These are phyloP conservation scores for Pogonomyrmex barbatus DNA, from an alignment of 1,140 invertebrate genomes.

Conservation along the genomic window DNA sequence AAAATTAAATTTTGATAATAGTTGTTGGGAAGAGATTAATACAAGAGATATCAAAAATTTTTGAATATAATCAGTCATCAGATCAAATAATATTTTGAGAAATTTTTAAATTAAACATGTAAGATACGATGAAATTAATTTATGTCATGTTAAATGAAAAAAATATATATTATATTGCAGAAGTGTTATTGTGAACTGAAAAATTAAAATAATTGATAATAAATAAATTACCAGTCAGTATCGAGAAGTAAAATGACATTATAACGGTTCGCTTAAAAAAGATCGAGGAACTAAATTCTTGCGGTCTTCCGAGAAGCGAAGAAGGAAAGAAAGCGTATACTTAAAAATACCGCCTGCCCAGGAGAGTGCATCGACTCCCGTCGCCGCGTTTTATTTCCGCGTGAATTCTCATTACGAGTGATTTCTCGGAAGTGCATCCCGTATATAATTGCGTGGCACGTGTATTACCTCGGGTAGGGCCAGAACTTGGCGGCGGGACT, in stretches of 20 bases:
- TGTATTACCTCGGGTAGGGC: constrained; percentile 91
- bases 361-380: neutral
- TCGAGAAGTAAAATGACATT: neutral
- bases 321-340: neutral
- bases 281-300: neutral
- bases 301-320: neutral
- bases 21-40: neutral
- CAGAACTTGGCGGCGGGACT: constrained; percentile 94
- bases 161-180: neutral
- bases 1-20: neutral
- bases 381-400: constrained; percentile 15
- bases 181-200: neutral
- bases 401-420: neutral
- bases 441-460: neutral
- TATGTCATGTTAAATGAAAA: neutral
- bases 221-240: neutral
- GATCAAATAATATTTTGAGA: neutral
- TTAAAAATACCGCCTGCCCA: neutral
- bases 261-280: neutral
- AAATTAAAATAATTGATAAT: neutral
- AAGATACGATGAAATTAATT: neutral
- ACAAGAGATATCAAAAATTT: neutral
- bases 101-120: neutral
- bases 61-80: neutral
- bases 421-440: constrained; percentile 22